Conservation (phyloP, 2,113 vertebrate genomes). For the Clarias gariepinus region DNA sequence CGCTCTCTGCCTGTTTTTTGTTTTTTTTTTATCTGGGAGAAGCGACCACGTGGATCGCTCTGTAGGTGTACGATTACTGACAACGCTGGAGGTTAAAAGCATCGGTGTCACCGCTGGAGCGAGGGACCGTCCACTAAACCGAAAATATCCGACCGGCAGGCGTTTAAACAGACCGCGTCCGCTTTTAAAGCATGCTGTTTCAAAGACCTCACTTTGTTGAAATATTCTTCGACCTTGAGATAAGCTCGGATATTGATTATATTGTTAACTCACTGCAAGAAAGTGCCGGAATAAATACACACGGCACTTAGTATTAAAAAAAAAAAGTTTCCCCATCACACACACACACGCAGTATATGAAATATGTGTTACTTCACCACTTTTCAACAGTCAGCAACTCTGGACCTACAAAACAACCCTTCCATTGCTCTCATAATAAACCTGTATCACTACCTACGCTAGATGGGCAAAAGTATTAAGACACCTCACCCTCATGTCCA, state of each 20-base stretch:
- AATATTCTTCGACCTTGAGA: background rate
- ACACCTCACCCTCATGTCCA: background rate
- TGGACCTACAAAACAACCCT: background rate
- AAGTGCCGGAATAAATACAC: background rate
- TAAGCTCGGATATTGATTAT: background rate
- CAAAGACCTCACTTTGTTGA: background rate
- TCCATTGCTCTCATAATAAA: no score
- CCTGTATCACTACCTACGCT: rapidly evolving
- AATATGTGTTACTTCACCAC: background rate
- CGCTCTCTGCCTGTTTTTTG: background rate
- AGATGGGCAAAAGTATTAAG: no score
- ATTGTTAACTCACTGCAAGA: background rate
- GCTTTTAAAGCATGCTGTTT: background rate
- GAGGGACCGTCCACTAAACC: background rate
- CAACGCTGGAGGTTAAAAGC: background rate
- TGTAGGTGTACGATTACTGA: background rate
- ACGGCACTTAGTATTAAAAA: background rate
- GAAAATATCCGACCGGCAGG: background rate
- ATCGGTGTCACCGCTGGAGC: background rate
- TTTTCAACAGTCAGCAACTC: background rate
- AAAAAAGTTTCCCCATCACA: background rate
- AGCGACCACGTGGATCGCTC: background rate
- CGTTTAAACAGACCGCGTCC: background rate
- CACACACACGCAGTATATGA: background rate
- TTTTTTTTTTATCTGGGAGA: background rate